These are phyloP conservation scores for Alouatta palliata DNA, from an alignment of 2,113 vertebrate species.

Conservation along the genomic window DNA sequence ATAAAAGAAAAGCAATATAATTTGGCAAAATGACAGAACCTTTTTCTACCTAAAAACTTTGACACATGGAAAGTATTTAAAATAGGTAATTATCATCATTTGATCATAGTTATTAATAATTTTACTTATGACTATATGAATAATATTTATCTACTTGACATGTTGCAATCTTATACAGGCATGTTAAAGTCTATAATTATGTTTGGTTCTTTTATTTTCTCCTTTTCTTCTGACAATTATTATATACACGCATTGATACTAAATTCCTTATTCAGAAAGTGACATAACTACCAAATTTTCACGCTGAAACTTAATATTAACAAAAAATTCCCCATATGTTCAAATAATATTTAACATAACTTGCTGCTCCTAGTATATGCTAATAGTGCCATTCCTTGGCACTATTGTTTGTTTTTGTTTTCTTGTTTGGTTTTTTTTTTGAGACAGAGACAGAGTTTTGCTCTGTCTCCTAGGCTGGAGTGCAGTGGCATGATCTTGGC, in stretches of 20 bases:
- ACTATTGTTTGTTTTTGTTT: no score
- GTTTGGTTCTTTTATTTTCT: constrained; percentile 24
- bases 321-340: not conserved
- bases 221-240: not conserved
- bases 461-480: no score
- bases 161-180: not conserved
- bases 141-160: constrained; percentile 30
- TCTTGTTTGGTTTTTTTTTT: no score
- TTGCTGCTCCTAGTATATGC: not conserved
- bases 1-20: not conserved
- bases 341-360: not conserved
- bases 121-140: constrained; percentile 33
- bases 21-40: not conserved
- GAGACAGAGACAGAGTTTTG: no score
- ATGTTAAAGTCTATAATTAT: not conserved
- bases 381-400: not conserved
- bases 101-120: constrained; percentile 28
- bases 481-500: no score
- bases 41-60: not conserved
- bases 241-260: not conserved
- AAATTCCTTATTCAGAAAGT: not conserved
- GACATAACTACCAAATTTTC: not conserved
- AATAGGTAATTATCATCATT: constrained; percentile 32
- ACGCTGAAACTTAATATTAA: not conserved
- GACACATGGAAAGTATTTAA: not conserved